Evolutionary conservation across 2,797 vertebrate species (phyloP).

Genomic region (Nothura maculosa): DNA sequence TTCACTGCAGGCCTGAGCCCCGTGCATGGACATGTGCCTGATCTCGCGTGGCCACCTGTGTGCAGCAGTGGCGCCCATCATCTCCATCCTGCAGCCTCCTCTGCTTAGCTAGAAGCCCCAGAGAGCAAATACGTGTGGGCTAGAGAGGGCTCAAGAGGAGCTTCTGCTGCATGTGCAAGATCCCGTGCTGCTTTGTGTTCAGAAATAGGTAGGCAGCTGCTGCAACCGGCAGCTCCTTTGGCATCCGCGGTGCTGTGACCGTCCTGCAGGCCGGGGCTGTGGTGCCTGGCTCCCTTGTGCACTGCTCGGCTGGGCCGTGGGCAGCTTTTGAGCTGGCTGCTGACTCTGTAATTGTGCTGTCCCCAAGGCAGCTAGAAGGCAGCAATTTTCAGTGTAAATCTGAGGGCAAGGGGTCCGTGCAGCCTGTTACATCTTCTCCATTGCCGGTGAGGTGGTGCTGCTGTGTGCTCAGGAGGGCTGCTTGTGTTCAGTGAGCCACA

Average conservation of each 20-base stretch:
- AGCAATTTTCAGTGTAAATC: neutral
- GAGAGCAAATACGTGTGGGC: neutral
- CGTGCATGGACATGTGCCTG: neutral
- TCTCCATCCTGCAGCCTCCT: neutral
- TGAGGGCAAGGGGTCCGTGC: neutral
- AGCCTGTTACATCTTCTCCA: neutral
- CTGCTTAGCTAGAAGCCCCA: neutral
- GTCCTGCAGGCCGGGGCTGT: neutral
- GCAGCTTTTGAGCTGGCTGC: neutral
- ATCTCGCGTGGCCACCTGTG: neutral
- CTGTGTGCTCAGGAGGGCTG: neutral
- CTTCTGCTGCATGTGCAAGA: neutral
- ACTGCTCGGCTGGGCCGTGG: neutral
- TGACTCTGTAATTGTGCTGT: neutral
- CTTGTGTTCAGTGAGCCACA: neutral
- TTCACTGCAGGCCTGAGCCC: neutral
- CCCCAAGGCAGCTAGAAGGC: neutral
- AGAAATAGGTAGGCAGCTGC: neutral
- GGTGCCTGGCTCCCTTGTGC: neutral
- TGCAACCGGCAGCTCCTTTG: neutral
- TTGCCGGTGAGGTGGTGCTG: neutral
- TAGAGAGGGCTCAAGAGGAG: neutral
- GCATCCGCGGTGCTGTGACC: neutral
- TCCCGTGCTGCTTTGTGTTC: too few relatives aligned
- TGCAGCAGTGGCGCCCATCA: neutral